Percentiles rank a stretch among this genome's conserved stretches.
Evolutionary conservation across 2,888 invertebrate species (phyloP).

Genomic region (Spilosoma lubricipeda): DNA sequence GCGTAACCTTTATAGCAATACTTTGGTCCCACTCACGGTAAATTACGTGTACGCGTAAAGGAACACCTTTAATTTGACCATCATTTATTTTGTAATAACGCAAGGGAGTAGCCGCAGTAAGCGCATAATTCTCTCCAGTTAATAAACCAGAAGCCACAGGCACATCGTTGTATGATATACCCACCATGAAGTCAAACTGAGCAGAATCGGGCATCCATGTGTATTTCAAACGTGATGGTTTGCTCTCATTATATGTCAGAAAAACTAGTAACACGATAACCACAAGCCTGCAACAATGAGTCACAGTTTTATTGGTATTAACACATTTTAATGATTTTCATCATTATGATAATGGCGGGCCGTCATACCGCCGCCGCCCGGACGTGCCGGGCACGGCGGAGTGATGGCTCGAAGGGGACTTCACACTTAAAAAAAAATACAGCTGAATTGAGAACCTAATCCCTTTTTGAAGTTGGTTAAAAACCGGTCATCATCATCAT

Average conservation of each 20-base stretch:
- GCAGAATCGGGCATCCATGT: not conserved
- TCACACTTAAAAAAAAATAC: too few relatives aligned
- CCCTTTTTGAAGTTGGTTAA: too few relatives aligned
- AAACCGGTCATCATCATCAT: too few relatives aligned
- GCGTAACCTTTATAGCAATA: accelerated
- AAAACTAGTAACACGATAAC: not conserved
- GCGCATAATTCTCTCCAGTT: accelerated
- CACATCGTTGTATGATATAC: not conserved
- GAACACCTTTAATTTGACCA: not conserved
- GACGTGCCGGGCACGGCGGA: too few relatives aligned
- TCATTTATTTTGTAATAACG: not conserved
- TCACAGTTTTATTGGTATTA: not conserved
- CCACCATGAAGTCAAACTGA: conserved; percentile 3
- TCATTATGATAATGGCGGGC: too few relatives aligned
- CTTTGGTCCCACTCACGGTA: not conserved
- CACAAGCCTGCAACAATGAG: not conserved
- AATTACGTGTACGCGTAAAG: not conserved
- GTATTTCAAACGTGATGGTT: not conserved
- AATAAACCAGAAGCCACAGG: not conserved
- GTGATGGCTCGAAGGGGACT: too few relatives aligned
- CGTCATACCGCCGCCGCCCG: too few relatives aligned
- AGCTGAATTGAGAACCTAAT: too few relatives aligned
- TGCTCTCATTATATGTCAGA: not conserved
- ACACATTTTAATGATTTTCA: too few relatives aligned
- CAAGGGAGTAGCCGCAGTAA: not conserved